These are phyloP conservation scores for Sthenelais limicola DNA, from an alignment of 2,888 invertebrate genomes.

Conservation along the genomic window DNA sequence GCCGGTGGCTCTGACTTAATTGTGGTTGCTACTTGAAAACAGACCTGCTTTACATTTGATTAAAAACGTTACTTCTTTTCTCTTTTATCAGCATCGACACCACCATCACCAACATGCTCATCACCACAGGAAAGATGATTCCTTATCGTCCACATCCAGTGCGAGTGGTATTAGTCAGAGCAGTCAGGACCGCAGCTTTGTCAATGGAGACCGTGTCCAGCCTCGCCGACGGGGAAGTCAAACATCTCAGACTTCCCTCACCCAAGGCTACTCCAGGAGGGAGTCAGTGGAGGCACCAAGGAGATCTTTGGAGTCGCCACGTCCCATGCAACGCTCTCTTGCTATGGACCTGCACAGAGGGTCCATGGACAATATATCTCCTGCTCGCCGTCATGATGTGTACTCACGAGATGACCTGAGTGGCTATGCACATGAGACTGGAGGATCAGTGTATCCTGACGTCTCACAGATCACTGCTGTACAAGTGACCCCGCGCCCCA, in stretches of 20 bases:
- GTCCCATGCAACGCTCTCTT: constrained; percentile 17
- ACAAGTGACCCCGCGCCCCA: constrained; percentile 59
- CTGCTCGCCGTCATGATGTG: constrained; percentile 42
- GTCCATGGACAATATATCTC: constrained; percentile 41
- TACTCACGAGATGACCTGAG: constrained; percentile 43
- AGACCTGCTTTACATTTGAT: background rate
- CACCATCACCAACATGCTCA: constrained; percentile 59
- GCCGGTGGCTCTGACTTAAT: too few species aligned
- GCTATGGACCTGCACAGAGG: constrained; percentile 45
- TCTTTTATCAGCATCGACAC: constrained; percentile 63
- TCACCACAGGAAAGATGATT: constrained; percentile 42
- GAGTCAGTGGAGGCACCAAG: constrained; percentile 60
- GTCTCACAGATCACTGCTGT: constrained; percentile 55
- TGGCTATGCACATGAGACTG: constrained; percentile 46
- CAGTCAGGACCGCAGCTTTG: constrained; percentile 26
- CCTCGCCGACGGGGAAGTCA: constrained; percentile 63
- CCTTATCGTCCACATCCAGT: constrained; percentile 33
- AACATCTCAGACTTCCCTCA: constrained; percentile 60
- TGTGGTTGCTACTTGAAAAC: too few species aligned
- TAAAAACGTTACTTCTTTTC: constrained; percentile 14
- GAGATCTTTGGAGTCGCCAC: constrained; percentile 45
- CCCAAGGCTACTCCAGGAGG: constrained; percentile 56
- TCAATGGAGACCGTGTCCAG: constrained; percentile 40
- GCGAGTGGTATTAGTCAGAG: constrained; percentile 12
- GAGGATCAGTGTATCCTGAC: constrained; percentile 48